Evolutionary conservation across 2,113 vertebrate species (phyloP).

Genomic region (Thunnus thynnus): DNA sequence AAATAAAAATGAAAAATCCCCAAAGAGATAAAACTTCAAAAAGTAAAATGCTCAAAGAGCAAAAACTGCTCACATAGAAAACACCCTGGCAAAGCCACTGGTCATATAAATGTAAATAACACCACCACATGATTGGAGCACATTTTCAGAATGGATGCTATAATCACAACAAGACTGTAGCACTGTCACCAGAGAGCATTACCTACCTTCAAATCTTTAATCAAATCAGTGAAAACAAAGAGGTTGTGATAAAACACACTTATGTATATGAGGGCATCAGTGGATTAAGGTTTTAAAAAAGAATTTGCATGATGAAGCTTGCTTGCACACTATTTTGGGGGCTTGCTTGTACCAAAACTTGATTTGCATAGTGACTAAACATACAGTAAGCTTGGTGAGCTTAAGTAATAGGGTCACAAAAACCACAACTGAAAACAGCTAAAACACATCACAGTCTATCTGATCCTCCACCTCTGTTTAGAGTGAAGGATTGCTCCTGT

Average conservation of each 20-base stretch:
- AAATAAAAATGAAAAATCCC: not conserved
- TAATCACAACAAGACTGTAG: not conserved
- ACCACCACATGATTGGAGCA: not conserved
- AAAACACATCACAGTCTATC: not conserved
- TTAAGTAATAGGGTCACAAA: not conserved
- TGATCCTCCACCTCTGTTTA: not conserved
- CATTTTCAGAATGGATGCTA: not conserved
- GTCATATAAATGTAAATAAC: not conserved
- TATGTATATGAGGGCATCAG: not conserved
- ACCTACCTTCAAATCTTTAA: not conserved
- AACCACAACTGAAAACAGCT: not conserved
- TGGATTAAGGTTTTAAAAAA: too few relatives aligned
- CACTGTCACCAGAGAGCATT: not conserved
- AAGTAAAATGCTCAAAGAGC: not conserved
- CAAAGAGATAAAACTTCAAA: not conserved
- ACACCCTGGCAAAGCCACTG: not conserved
- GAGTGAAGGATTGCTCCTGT: not conserved
- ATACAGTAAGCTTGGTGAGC: not conserved
- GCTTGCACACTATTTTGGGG: not conserved
- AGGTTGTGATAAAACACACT: not conserved
- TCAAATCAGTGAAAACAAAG: not conserved
- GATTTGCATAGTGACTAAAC: not conserved
- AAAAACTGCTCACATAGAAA: not conserved
- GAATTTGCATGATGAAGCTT: too few relatives aligned
- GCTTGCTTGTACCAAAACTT: not conserved